Evolutionary conservation across 2,888 invertebrate species (phyloP), one percentile per base, ranked within the genome.

Genomic region (Ganaspis brasiliensis): DNA sequence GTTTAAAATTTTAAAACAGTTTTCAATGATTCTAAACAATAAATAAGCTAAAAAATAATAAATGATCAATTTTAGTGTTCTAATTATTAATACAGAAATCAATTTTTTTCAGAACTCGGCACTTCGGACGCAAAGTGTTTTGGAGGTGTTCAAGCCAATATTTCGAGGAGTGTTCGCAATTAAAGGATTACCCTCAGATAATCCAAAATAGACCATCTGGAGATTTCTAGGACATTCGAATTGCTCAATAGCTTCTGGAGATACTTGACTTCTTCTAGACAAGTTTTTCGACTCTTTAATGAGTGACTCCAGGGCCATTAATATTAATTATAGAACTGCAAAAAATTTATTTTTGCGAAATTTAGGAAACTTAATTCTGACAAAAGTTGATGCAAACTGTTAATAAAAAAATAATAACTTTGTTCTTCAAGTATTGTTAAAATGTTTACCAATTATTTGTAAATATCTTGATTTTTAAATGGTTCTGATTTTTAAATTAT

Each of bases 111-210:
- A 96, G 96, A 96, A 96, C 91, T 95, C 96, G 4, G 96, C 96
- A 37, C 93, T 95, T 81, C 93, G 96, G 76, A 95, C 95, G 86
- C 95, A 96, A 87, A 93, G 94, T 26, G 93, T 96, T 84, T 91
- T 96, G 82, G 93, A 96, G 75, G 93, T 96, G 56, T 95, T 96
- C 92, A 94, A 95, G 86, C 96, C 96, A 2, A 91, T 96, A 78
- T 94, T 96, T 90, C 94, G 95, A 16, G 94, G 95, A n/a, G 93
- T 93, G 12, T 94, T 96, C 88, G 94, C 95, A 82, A 95, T 95
- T 81, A 96, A 96, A 89, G 96, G 96, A 4, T 92, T 94, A 16
- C 91, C 91, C 1, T 91, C 91, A 56, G 91, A 91, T 77, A 82
- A 87, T n/a, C 82, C 76, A 5, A 76, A 85, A 14, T 87, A 79